phyloP scores from a whole-genome alignment of 2,888 invertebrate species.

The Marronus borbonicus region DNA sequence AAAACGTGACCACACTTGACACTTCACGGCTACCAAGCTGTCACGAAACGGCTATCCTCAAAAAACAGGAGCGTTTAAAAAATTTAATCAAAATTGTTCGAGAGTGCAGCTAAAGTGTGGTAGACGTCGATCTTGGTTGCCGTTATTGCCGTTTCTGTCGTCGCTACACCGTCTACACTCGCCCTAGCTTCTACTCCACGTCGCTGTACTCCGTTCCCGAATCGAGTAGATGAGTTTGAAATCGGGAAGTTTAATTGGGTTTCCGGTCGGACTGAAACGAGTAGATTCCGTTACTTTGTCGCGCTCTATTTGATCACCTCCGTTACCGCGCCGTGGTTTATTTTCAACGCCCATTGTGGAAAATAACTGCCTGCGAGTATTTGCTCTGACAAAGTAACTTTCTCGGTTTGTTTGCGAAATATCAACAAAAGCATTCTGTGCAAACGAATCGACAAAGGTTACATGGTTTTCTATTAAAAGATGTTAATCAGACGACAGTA shows the following conservation, averaged over 20 bases:
- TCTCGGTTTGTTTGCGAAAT: background rate
- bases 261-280: conserved; percentile 53
- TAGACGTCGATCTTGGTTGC: conserved; percentile 39
- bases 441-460: background rate
- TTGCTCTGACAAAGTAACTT: conserved; percentile 1
- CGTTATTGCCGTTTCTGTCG: conserved; percentile 42
- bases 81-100: conserved; percentile 50
- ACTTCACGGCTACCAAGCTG: conserved; percentile 22
- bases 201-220: background rate
- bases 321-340: conserved; percentile 20
- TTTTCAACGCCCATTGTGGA: conserved; percentile 29
- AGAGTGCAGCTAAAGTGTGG: conserved; percentile 49
- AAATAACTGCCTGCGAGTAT: conserved; percentile 28
- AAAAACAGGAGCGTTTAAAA: conserved; percentile 45
- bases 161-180: conserved; percentile 14
- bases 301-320: conserved; percentile 31
- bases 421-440: background rate
- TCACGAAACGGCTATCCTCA: background rate
- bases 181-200: conserved; percentile 27
- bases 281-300: conserved; percentile 41
- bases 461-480: background rate
- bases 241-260: conserved; percentile 56
- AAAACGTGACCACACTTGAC: conserved; percentile 34
- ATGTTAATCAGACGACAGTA: too few species aligned
- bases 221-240: conserved; percentile 45